Evolutionary conservation across 2,797 vertebrate species (phyloP).

Genomic region (Artibeus jamaicensis): DNA sequence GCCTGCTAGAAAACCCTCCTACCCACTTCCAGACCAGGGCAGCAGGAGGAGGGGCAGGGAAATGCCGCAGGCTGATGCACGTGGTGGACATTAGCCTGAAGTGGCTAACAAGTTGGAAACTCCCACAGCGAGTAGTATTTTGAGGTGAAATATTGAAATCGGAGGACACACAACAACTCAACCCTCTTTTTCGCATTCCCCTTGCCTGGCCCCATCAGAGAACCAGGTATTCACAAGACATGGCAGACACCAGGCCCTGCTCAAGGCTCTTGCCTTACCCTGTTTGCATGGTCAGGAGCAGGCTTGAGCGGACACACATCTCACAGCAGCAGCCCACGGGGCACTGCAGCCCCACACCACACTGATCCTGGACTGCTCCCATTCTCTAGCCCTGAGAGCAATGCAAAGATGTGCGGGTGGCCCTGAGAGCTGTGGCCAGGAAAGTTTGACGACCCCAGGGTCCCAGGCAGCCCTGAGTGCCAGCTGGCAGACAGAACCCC

Average conservation of each 20-base stretch:
- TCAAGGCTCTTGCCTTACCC: neutral
- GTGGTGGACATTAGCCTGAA: neutral
- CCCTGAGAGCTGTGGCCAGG: neutral
- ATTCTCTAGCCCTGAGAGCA: neutral
- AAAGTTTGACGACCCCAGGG: neutral
- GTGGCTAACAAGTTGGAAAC: neutral
- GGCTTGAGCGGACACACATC: neutral
- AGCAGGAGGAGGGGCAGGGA: neutral
- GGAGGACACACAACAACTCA: neutral
- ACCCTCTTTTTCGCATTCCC: neutral
- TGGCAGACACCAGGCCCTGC: neutral
- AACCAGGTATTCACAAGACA: neutral
- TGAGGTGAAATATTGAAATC: neutral
- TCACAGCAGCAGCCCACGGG: neutral
- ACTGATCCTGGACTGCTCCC: neutral
- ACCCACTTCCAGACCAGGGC: neutral
- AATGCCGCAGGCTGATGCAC: neutral
- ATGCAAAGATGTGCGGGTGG: neutral
- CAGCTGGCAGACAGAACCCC: neutral
- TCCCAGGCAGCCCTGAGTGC: neutral
- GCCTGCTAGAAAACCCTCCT: neutral
- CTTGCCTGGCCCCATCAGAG: neutral
- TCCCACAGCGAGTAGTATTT: neutral
- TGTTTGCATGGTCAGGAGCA: neutral
- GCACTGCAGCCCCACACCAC: neutral